A percentile compares a stretch with the other conserved stretches of the same genome.
These are phyloP conservation scores for Orius insidiosus DNA, from an alignment of 1,140 invertebrate species.

Conservation along the genomic window DNA sequence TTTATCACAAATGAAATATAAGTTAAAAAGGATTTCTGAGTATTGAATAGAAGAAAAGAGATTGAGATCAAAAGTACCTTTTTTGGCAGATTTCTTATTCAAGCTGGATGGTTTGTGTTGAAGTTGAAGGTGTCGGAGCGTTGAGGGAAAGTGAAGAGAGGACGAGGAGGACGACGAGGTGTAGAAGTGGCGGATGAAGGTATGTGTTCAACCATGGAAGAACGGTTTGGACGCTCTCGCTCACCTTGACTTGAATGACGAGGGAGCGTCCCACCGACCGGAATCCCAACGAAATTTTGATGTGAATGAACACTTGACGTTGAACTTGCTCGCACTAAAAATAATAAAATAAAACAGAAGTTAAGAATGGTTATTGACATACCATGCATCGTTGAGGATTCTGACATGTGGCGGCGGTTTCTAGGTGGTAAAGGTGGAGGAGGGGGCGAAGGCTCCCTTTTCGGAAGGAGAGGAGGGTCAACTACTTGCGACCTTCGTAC, in stretches of 20 bases:
- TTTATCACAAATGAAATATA: too few species aligned
- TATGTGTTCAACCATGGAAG: background rate
- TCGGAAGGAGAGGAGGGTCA: conserved; percentile 17
- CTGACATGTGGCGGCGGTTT: conserved; percentile 30
- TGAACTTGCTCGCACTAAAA: conserved; percentile 4
- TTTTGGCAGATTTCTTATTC: background rate
- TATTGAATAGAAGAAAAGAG: too few species aligned
- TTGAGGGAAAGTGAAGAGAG: conserved; percentile 8
- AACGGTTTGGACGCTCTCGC: background rate
- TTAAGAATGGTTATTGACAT: background rate
- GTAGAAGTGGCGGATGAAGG: background rate
- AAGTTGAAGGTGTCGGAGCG: background rate
- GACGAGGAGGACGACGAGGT: background rate
- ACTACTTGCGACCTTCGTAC: conserved; percentile 36
- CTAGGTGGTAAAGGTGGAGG: conserved; percentile 27
- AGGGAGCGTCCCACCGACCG: conserved; percentile 2
- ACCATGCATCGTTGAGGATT: background rate
- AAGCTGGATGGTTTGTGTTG: conserved; percentile 8
- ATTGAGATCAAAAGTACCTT: too few species aligned
- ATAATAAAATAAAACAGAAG: conserved; percentile 5
- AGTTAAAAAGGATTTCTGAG: too few species aligned
- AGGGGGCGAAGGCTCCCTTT: conserved; percentile 27
- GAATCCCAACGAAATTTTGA: background rate
- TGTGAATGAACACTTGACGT: background rate
- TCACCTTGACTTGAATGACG: background rate